Evolutionary conservation across 2,113 vertebrate genomes (phyloP).

Genomic region (Mobula hypostoma): DNA sequence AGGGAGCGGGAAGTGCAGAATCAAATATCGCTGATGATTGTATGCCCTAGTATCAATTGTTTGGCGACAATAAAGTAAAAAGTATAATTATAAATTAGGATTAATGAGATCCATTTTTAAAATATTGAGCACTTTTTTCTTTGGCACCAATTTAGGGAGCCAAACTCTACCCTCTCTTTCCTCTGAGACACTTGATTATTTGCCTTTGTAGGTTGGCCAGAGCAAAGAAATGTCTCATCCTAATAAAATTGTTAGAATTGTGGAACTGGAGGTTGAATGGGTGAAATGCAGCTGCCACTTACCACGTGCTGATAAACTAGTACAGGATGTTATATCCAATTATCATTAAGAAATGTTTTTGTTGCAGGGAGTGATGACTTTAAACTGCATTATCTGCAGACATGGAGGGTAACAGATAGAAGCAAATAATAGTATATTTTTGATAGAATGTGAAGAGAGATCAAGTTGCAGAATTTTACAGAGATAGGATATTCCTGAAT

Average conservation of each 20-base stretch:
- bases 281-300: not conserved
- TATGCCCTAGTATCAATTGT: no score
- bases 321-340: not conserved
- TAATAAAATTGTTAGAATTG: conserved; percentile 7
- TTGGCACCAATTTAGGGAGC: not conserved
- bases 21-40: no score
- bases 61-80: no score
- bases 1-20: no score
- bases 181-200: not conserved
- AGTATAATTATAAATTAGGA: no score
- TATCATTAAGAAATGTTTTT: not conserved
- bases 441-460: not conserved
- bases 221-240: not conserved
- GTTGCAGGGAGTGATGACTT: not conserved
- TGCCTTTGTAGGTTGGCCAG: not conserved
- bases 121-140: no score
- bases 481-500: not conserved
- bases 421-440: not conserved
- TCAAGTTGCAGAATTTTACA: not conserved
- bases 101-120: no score
- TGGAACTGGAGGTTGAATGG: not conserved
- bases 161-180: not conserved
- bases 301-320: not conserved
- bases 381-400: not conserved
- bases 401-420: no score